A percentile compares a stretch with the other conserved stretches of the same genome.
phyloP scores from a whole-genome alignment of 2,888 invertebrate species.

The Erebia epiphron region DNA sequence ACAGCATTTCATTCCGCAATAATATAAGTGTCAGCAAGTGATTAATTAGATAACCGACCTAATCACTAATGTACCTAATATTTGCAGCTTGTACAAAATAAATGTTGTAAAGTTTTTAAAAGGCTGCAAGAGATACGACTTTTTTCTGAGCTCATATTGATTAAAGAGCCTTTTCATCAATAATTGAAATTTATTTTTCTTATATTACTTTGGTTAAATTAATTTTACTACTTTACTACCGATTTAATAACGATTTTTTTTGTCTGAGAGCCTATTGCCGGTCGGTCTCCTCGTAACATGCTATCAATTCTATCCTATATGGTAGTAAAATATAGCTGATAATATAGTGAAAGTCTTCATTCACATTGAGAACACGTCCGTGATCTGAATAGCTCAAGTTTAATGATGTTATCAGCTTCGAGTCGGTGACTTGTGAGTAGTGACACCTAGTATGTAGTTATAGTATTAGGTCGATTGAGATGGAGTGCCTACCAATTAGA shows the following conservation, averaged over 20 bases:
- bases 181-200: no score
- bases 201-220: no score
- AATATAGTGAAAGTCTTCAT: conserved; percentile 21
- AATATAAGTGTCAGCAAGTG: conserved; percentile 30
- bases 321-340: not conserved
- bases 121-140: no score
- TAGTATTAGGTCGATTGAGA: not conserved
- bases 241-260: no score
- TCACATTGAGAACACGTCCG: conserved; percentile 7
- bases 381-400: conserved; percentile 19
- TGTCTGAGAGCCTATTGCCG: no score
- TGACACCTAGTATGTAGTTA: conserved; percentile 8
- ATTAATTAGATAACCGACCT: conserved; percentile 26
- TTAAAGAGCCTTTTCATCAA: no score
- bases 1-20: conserved; percentile 27
- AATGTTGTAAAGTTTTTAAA: not conserved
- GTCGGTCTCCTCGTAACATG: no score
- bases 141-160: no score
- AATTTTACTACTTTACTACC: no score
- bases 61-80: not conserved
- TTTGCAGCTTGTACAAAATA: not conserved
- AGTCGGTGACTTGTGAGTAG: not conserved
- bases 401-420: conserved; percentile 17
- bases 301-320: no score
- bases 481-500: not conserved